phyloP scores from a whole-genome alignment of 2,888 invertebrate species.

The Neoaliturus tenellus region DNA sequence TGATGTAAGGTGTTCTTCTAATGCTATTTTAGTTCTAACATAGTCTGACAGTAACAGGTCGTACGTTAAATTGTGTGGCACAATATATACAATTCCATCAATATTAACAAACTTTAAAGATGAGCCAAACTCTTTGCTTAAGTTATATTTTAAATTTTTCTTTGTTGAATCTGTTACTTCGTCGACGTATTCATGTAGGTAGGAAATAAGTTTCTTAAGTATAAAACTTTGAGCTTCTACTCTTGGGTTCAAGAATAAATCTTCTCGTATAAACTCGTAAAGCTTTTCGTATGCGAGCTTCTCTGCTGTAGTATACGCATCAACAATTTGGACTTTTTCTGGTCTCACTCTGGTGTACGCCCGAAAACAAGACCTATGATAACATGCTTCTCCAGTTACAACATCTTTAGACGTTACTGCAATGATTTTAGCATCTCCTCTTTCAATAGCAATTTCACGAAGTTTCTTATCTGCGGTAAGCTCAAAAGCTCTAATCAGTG shows the following conservation, averaged over 20 bases:
- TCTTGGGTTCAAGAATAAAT: conserved; percentile 19
- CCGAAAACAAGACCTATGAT: conserved; percentile 3
- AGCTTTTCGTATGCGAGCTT: neutral
- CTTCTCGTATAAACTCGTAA: conserved; percentile 23
- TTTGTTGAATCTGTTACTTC: conserved; percentile 22
- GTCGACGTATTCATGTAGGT: neutral
- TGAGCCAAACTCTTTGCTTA: neutral
- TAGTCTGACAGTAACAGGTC: conserved; percentile 8
- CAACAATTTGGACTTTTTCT: neutral
- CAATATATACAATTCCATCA: conserved; percentile 17
- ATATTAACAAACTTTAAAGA: conserved; percentile 32
- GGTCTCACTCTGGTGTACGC: conserved; percentile 5
- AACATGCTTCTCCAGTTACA: conserved; percentile 28
- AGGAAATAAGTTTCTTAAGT: neutral
- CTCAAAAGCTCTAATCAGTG: conserved; percentile 4
- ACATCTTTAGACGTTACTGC: conserved; percentile 32
- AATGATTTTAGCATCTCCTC: conserved; percentile 6
- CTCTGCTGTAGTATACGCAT: conserved; percentile 19
- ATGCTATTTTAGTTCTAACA: conserved; percentile 18
- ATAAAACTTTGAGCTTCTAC: conserved; percentile 7
- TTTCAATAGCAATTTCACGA: neutral
- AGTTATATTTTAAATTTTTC: neutral
- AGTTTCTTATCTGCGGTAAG: conserved; percentile 12
- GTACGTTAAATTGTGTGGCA: neutral
- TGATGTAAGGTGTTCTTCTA: conserved; percentile 20